phyloP scores from a whole-genome alignment of 2,888 invertebrate genomes.

The Trilocha varians region DNA sequence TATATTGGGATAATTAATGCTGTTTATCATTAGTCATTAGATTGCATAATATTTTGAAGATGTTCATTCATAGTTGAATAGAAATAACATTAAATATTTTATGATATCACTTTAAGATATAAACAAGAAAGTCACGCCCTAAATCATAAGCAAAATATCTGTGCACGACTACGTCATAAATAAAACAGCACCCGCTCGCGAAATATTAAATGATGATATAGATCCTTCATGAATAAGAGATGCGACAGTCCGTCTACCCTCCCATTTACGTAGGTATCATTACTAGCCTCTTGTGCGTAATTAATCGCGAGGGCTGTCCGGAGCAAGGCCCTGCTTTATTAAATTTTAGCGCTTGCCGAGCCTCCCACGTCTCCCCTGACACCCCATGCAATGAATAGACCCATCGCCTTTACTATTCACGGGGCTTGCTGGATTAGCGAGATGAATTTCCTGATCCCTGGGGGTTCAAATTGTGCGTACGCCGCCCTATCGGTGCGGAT shows the following conservation, averaged over 20 bases:
- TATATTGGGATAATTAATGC: too few relatives aligned
- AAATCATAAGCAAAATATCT: neutral
- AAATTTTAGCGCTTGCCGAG: conserved; percentile 67
- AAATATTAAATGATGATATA: conserved; percentile 15
- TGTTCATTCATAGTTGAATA: too few relatives aligned
- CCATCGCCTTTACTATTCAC: conserved; percentile 73
- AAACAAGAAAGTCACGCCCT: neutral
- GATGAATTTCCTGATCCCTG: conserved; percentile 64
- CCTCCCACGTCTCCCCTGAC: conserved; percentile 10
- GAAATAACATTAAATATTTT: too few relatives aligned
- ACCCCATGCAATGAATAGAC: conserved; percentile 53
- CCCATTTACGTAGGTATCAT: conserved; percentile 44
- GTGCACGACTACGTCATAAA: conserved; percentile 5
- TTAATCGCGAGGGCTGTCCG: conserved; percentile 63
- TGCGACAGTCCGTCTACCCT: conserved; percentile 30
- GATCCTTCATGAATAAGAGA: conserved; percentile 41
- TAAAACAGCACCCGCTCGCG: neutral
- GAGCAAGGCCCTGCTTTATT: conserved; percentile 56
- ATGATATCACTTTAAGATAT: too few relatives aligned
- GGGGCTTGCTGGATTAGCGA: conserved; percentile 57
- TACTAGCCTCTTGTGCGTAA: conserved; percentile 64
- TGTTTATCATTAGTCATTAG: too few relatives aligned
- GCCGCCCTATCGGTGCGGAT: conserved; percentile 40
- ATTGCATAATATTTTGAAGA: too few relatives aligned
- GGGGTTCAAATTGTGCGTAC: conserved; percentile 51